phyloP scores from a whole-genome alignment of 2,797 vertebrate genomes.

The Valencia hispanica region DNA sequence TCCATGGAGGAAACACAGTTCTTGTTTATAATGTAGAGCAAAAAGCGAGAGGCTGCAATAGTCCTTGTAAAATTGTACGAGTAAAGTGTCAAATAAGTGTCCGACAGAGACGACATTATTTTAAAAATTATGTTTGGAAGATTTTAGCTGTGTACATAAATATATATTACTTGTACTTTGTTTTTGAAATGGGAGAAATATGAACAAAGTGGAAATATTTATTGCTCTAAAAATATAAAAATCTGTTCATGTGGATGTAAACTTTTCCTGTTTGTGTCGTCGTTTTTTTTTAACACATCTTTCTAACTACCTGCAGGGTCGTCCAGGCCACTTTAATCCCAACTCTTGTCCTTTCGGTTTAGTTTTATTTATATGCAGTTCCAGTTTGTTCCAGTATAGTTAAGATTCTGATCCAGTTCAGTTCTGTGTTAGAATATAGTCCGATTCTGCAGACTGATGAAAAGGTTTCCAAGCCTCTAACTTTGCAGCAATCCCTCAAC shows the following conservation, averaged over 20 bases:
- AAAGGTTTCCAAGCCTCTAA: no score
- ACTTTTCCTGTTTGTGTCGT: conserved; percentile 45
- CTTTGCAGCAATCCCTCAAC: no score
- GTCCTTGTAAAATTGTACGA: conserved; percentile 77
- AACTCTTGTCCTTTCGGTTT: background rate
- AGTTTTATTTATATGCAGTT: background rate
- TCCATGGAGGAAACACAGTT: conserved; percentile 43
- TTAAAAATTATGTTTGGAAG: conserved; percentile 72
- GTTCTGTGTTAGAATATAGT: no score
- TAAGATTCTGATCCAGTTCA: background rate
- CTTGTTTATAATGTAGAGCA: conserved; percentile 73
- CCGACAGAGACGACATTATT: conserved; percentile 75
- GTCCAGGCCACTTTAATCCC: background rate
- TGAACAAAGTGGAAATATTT: conserved; percentile 79
- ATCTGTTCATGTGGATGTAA: conserved; percentile 77
- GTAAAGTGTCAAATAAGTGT: conserved; percentile 76
- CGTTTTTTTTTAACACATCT: background rate
- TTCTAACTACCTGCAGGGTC: background rate
- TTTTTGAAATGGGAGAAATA: conserved; percentile 78
- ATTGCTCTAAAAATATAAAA: conserved; percentile 81
- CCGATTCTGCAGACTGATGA: no score
- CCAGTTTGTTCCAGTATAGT: background rate
- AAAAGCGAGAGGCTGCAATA: conserved; percentile 63
- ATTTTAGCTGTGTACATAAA: conserved; percentile 81
- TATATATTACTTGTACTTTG: conserved; percentile 79